Percentiles rank a stretch among this genome's conserved stretches.
Conservation (phyloP, 2,797 vertebrate genomes). For the Mus minutoides region DNA sequence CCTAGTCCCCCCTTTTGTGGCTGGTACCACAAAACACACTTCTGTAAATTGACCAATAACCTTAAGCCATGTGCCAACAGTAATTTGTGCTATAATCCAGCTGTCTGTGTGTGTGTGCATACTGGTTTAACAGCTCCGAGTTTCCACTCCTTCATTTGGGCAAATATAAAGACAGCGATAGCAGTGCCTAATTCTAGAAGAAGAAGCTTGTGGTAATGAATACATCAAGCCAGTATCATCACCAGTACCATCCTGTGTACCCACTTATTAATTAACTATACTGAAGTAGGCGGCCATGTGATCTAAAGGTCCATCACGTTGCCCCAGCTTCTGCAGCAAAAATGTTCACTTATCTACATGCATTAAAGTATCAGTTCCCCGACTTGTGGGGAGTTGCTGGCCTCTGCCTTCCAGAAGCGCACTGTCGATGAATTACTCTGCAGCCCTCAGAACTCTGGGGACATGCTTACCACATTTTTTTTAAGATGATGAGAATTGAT, state of each 20-base stretch:
- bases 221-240: not conserved
- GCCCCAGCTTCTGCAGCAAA: not conserved
- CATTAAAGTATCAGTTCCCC: not conserved
- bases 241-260: not conserved
- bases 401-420: not conserved
- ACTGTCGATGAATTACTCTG: slow-evolving; percentile 41
- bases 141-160: slow-evolving; percentile 1
- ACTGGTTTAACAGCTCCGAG: not conserved
- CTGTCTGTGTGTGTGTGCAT: not conserved
- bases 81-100: not conserved
- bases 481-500: slow-evolving; percentile 70
- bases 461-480: slow-evolving; percentile 59
- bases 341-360: not conserved
- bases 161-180: not conserved
- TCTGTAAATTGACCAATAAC: not conserved
- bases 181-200: not conserved
- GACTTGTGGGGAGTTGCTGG: not conserved
- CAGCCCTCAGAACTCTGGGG: slow-evolving; percentile 43
- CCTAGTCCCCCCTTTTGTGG: no score
- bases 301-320: not conserved
- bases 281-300: not conserved
- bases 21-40: not conserved
- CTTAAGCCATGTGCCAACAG: not conserved
- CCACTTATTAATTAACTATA: slow-evolving; percentile 14
- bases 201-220: not conserved